Evolutionary conservation across 2,113 vertebrate species (phyloP).

Genomic region (Hucho hucho): DNA sequence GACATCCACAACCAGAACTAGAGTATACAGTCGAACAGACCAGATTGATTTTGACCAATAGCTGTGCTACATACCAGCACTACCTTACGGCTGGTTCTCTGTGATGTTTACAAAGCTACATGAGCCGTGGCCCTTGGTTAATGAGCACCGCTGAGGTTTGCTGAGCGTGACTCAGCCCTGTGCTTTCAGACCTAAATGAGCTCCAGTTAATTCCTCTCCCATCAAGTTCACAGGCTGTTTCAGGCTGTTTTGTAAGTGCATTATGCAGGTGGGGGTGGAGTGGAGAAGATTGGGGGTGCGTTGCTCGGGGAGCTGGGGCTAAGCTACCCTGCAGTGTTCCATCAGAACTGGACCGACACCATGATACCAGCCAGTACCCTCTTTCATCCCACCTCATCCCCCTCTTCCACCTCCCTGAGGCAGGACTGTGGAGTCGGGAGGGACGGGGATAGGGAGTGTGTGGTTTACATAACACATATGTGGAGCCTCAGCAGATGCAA

Average conservation of each 20-base stretch:
- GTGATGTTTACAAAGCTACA: conserved; percentile 1
- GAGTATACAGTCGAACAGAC: neutral
- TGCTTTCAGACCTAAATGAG: neutral
- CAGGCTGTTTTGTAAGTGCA: neutral
- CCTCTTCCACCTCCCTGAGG: neutral
- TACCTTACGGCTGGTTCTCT: neutral
- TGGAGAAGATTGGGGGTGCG: neutral
- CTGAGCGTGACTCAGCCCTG: conserved; percentile 20
- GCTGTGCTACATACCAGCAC: neutral
- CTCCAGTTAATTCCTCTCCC: neutral
- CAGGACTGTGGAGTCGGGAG: conserved; percentile 7
- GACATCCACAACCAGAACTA: neutral
- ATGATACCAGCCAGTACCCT: too few relatives aligned
- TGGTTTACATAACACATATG: conserved; percentile 4
- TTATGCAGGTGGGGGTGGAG: neutral
- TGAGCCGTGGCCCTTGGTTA: conserved; percentile 16
- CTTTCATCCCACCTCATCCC: neutral
- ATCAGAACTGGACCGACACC: neutral
- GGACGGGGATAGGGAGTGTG: conserved; percentile 3
- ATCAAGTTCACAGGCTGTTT: conserved; percentile 10
- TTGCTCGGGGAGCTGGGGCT: conserved; percentile 6
- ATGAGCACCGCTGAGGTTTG: conserved; percentile 10
- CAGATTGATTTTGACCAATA: neutral
- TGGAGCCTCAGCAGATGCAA: too few relatives aligned
- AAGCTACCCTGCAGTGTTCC: conserved; percentile 1